Base-by-base conservation (phyloP, 2,888 invertebrate genomes). In the Rhagophthalmus giganteus region DNA sequence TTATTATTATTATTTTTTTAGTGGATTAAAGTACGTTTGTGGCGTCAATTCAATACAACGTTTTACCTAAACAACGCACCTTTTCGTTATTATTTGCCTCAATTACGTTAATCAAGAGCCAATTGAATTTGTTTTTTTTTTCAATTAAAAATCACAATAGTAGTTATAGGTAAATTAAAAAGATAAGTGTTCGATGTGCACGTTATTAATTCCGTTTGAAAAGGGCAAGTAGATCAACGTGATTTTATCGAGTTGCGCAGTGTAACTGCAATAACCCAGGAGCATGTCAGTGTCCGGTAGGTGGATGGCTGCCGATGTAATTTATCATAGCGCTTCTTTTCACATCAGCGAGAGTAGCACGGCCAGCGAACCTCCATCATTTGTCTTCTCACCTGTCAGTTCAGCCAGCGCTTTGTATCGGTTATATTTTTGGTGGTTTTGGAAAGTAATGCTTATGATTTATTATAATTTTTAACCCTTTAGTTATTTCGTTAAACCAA, bases 371-470 rank as follows among this genome's bases (percentile, higher is more conserved):
- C 55, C 64, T 68, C 50, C 62, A 70, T 71, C 71, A 71, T 71
- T 71, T 70, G 71, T 71, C 71, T 71, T 71, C 69, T 67, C 68
- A 71, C 71, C 71, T 71, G 71, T 71, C 71, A 71, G 66, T 62
- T 67, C 62, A 63, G 60, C 46, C 67, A 60, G 58, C 68, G 69
- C 70, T 71, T 70, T 70, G 71, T 71, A 71, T 71, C 71, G 69
- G 70, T 70, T 69, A 71, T 70, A 68, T 66, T 68, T 66, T 63
- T 59, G 57, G 54, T 47, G 55, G 56, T 59, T 59, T 61, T 57
- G 54, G 59, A 60, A 62, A 59, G 61, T 61, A 59, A 58, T 52
- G 60, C 55, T 54, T 58, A 64, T 69, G 67, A 69, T 69, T 68
- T 69, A 69, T 69, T 68, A 64, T 65, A 66, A 66, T 66, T 66